Conservation (phyloP, 2,888 invertebrate species). For the Steinernema scapterisci region DNA sequence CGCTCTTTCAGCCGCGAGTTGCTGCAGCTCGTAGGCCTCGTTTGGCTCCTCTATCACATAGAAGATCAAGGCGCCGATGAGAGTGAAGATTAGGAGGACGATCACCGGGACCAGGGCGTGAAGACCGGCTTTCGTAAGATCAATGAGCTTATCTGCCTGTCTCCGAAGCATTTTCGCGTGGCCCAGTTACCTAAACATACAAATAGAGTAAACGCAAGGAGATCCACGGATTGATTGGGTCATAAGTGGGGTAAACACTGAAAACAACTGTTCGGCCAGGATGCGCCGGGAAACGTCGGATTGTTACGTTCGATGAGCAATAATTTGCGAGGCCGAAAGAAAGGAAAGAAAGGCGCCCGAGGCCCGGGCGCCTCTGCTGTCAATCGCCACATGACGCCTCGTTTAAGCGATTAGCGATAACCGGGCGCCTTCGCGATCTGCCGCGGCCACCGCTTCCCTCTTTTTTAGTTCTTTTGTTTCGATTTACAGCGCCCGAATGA, state of each 20-base stretch:
- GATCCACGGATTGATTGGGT: too few relatives aligned
- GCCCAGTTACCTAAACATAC: neutral
- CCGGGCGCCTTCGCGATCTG: neutral
- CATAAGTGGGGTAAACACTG: neutral
- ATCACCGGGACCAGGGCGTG: constrained; percentile 39
- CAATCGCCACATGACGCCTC: constrained; percentile 23
- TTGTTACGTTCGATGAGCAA: neutral
- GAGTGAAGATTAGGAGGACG: constrained; percentile 52
- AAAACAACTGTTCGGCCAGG: constrained; percentile 6
- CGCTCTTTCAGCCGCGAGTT: constrained; percentile 52
- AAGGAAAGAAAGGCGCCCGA: neutral
- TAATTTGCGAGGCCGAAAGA: constrained; percentile 11
- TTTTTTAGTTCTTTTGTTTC: constrained; percentile 27
- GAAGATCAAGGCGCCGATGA: constrained; percentile 59
- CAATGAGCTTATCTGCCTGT: constrained; percentile 7
- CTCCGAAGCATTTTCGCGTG: neutral
- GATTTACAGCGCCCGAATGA: constrained; percentile 6
- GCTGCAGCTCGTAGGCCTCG: constrained; percentile 53
- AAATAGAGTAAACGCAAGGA: too few relatives aligned
- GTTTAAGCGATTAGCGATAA: constrained; percentile 19
- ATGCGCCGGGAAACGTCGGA: neutral
- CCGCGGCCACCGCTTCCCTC: neutral
- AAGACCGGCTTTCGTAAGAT: constrained; percentile 4
- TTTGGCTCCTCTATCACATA: constrained; percentile 59
- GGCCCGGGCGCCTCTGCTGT: neutral